phyloP scores from a whole-genome alignment of 1,140 invertebrate genomes.

The Caerostris darwini region DNA sequence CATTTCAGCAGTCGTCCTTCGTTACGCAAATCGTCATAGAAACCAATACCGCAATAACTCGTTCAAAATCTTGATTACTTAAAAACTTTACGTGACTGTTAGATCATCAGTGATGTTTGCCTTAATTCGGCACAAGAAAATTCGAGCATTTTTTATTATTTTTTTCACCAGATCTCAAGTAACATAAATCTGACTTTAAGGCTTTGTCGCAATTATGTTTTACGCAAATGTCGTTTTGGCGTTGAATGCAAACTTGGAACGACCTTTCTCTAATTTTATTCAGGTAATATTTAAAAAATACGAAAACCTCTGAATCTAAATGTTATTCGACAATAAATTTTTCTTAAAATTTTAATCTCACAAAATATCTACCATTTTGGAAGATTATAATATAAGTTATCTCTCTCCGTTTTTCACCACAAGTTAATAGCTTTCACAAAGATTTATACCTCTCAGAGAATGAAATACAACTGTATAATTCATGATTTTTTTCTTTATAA shows the following conservation, averaged over 20 bases:
- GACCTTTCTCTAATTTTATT: background rate
- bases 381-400: no score
- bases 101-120: background rate
- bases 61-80: background rate
- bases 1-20: background rate
- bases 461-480: no score
- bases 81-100: background rate
- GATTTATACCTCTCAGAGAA: no score
- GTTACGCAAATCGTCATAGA: background rate
- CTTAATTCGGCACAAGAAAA: background rate
- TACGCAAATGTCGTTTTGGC: background rate
- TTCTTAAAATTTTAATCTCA: no score
- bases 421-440: no score
- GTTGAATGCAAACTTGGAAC: background rate
- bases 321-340: no score
- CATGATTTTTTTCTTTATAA: no score
- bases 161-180: background rate
- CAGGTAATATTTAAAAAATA: background rate
- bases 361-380: no score
- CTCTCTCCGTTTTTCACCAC: no score
- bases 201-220: background rate
- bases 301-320: no score
- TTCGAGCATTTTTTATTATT: background rate
- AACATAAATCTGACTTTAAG: background rate
- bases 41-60: background rate